These are phyloP conservation scores for Latrodectus hesperus DNA, from an alignment of 2,888 invertebrate species.

Conservation along the genomic window DNA sequence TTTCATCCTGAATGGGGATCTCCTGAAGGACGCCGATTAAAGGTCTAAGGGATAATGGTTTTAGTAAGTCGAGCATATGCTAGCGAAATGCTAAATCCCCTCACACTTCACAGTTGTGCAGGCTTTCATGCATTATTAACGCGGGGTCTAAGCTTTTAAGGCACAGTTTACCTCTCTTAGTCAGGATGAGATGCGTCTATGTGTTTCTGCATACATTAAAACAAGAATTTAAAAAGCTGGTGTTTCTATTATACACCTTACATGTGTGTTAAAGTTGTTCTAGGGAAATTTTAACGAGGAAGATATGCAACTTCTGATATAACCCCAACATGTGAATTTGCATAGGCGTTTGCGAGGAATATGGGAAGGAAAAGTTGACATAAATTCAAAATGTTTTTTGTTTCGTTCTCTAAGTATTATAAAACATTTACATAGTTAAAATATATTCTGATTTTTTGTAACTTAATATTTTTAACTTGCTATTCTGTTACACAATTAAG, in stretches of 20 bases:
- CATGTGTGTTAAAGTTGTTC: conserved; percentile 12
- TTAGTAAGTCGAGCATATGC: conserved; percentile 48
- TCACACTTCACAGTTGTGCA: conserved; percentile 12
- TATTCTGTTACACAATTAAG: too few relatives aligned
- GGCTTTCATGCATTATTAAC: conserved; percentile 65
- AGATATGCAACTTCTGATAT: not conserved
- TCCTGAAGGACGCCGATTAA: conserved; percentile 30
- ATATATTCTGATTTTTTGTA: too few relatives aligned
- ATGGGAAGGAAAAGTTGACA: too few relatives aligned
- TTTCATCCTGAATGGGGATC: conserved; percentile 24
- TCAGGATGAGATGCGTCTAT: conserved; percentile 8
- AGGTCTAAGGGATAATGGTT: conserved; percentile 49
- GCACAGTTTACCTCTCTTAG: conserved; percentile 6
- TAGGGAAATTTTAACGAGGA: conserved; percentile 28
- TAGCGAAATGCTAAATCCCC: conserved; percentile 34
- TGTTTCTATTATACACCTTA: conserved; percentile 34
- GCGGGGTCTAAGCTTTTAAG: conserved; percentile 53
- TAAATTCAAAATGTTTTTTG: too few relatives aligned
- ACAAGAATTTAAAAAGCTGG: conserved; percentile 1
- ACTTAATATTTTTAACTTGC: too few relatives aligned
- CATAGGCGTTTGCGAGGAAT: not conserved
- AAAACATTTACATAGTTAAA: too few relatives aligned
- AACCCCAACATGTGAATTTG: not conserved
- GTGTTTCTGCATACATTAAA: conserved; percentile 44
- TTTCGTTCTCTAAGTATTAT: too few relatives aligned